Evolutionary conservation across 1,140 invertebrate species (phyloP), one percentile per base, ranked within the genome.

Genomic region (Drosophila nikananu): DNA sequence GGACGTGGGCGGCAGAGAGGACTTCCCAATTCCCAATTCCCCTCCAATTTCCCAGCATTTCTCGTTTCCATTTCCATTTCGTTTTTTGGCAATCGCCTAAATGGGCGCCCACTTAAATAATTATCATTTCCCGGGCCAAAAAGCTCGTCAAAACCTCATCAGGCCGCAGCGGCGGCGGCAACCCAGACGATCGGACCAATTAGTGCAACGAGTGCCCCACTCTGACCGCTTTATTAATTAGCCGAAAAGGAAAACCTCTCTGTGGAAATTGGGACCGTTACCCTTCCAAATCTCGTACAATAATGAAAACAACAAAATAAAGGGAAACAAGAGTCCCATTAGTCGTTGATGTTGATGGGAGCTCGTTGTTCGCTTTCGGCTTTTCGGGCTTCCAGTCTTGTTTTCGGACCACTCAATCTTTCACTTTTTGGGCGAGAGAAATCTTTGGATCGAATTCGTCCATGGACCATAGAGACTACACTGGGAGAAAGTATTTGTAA

Each of bases 101-200:
- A 87, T 81, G 83, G 68, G 77, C 13, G 73, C 61, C 73, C 84
- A 89, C 84, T 90, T 89, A 89, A 90, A 90, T 89, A 89, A 90
- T 89, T 89, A 89, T 90, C 81, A 86, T 86, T 89, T 89, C 81
- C 84, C 84, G 81, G 73, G 65, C 68, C 74, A 81, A 58, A 44
- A 52, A 77, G 83, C 84, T 89, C 84, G 84, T 89, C 84, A 89
- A 89, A 89, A 89, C 77, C 84, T 89, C 84, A 89, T 89, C 67
- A 71, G 49, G 80, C 77, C 3, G 46, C 5, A 71, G 10, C n/a
- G 62, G 5, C n/a, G 62, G 6, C 62, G 55, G 44, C 52, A 41
- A 39, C 51, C 55, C 62, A 52, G 80, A 84, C 84, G 77, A 90
- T 83, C 77, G 81, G 72, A 81, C 81, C 84, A 89, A 89, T 89